These are phyloP conservation scores for Lampropteryx suffumata DNA, from an alignment of 2,888 invertebrate genomes.

Conservation along the genomic window DNA sequence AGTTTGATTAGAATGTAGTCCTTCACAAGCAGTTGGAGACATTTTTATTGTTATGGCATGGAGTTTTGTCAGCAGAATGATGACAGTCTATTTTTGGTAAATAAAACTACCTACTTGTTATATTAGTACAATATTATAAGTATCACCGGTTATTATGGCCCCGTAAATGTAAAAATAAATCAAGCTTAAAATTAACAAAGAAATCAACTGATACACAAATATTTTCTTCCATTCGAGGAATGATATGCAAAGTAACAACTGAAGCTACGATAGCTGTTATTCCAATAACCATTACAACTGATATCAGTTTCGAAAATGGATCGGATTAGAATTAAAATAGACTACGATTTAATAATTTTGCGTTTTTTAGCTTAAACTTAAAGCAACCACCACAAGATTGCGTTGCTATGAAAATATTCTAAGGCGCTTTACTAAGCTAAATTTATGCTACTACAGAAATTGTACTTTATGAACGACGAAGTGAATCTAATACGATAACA, in stretches of 20 bases:
- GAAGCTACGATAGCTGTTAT: not conserved
- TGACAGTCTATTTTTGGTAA: too few relatives aligned
- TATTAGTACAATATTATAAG: slow-evolving; percentile 31
- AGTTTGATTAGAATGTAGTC: too few relatives aligned
- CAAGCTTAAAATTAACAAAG: slow-evolving; percentile 29
- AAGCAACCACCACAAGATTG: slow-evolving; percentile 10
- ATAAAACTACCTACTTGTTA: slow-evolving; percentile 18
- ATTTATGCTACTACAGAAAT: slow-evolving; percentile 3
- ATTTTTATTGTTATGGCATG: too few relatives aligned
- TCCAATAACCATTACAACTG: too few relatives aligned
- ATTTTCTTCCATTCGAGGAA: slow-evolving; percentile 43
- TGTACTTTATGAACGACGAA: slow-evolving; percentile 15
- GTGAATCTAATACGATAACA: too few relatives aligned
- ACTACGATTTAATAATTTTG: too few relatives aligned
- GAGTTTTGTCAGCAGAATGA: too few relatives aligned
- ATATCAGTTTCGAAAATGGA: too few relatives aligned
- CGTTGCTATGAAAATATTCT: slow-evolving; percentile 13
- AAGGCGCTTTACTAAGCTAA: slow-evolving; percentile 12
- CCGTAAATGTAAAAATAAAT: slow-evolving; percentile 49
- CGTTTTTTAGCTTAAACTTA: too few relatives aligned
- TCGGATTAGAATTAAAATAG: too few relatives aligned
- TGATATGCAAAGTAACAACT: slow-evolving; percentile 44
- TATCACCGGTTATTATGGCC: slow-evolving; percentile 64
- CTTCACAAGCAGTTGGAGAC: too few relatives aligned
- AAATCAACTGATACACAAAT: slow-evolving; percentile 18